phyloP scores from a whole-genome alignment of 2,113 vertebrate genomes.

The Ammodytes dubius region DNA sequence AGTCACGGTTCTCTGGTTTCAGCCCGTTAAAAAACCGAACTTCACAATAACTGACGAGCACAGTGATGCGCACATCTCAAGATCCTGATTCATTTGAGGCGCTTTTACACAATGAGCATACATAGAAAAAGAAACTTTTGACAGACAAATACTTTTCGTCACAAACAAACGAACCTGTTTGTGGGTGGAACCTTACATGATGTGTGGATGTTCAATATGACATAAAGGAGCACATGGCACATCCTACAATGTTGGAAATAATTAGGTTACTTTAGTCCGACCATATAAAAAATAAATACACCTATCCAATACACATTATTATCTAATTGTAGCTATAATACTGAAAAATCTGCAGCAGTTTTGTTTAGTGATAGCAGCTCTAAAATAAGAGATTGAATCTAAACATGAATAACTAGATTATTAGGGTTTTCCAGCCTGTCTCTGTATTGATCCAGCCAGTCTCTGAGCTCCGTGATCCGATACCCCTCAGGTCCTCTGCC shows the following conservation, averaged over 20 bases:
- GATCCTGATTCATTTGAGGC: constrained; percentile 12
- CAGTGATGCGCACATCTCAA: constrained; percentile 51
- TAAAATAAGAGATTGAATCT: constrained; percentile 59
- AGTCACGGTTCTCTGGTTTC: constrained; percentile 90
- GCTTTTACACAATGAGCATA: constrained; percentile 36
- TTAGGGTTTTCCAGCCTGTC: constrained; percentile 74
- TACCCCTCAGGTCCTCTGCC: constrained; percentile 95
- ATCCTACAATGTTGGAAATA: constrained; percentile 28
- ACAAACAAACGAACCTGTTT: constrained; percentile 43
- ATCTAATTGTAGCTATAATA: constrained; percentile 52
- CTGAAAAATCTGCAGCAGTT: constrained; percentile 57
- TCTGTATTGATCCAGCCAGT: constrained; percentile 92
- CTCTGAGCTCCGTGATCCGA: constrained; percentile 93
- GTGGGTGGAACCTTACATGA: constrained; percentile 26
- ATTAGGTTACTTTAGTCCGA: constrained; percentile 23
- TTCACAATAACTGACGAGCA: constrained; percentile 89
- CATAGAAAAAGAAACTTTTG: constrained; percentile 31
- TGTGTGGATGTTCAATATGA: constrained; percentile 30
- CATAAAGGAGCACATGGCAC: constrained; percentile 29
- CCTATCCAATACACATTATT: constrained; percentile 17
- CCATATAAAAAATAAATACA: constrained; percentile 65
- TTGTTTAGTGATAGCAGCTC: constrained; percentile 58
- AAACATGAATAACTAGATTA: constrained; percentile 85
- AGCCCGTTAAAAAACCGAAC: constrained; percentile 93
- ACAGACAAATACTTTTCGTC: constrained; percentile 49